Conservation (phyloP, 1,140 invertebrate species). For the Bathynomus jamesi region DNA sequence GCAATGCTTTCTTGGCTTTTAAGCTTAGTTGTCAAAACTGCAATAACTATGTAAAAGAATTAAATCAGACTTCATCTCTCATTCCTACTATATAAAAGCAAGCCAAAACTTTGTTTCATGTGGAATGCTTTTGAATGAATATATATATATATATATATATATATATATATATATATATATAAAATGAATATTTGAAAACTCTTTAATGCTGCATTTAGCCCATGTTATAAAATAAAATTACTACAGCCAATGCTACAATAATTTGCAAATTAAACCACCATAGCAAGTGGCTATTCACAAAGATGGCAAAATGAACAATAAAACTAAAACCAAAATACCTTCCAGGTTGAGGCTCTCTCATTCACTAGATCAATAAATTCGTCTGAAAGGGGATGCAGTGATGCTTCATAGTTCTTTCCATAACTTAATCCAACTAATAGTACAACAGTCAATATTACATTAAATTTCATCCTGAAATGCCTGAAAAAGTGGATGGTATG, state of each 20-base stretch:
- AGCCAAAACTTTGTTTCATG: not conserved
- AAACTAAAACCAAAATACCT: too few species aligned
- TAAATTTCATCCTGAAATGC: too few species aligned
- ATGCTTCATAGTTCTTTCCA: not conserved
- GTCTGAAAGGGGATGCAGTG: not conserved
- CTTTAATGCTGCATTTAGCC: not conserved
- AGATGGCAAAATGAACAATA: too few species aligned
- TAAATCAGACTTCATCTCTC: not conserved
- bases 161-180: conserved; percentile 1
- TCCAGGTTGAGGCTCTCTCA: conserved; percentile 3
- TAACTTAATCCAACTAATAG: too few species aligned
- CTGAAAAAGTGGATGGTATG: too few species aligned
- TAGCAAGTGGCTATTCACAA: not conserved
- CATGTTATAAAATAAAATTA: not conserved
- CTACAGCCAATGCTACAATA: not conserved
- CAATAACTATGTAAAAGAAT: not conserved
- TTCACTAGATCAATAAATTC: conserved; percentile 8
- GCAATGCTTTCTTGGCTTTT: too few species aligned
- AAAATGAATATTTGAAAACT: not conserved
- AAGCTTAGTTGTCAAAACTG: too few species aligned
- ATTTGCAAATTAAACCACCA: not conserved
- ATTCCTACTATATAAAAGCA: not conserved
- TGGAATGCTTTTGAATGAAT: not conserved
- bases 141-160: conserved; percentile 6
- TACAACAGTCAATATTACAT: too few species aligned